Conservation (phyloP, 2,797 vertebrate genomes). For the Morelia viridis region DNA sequence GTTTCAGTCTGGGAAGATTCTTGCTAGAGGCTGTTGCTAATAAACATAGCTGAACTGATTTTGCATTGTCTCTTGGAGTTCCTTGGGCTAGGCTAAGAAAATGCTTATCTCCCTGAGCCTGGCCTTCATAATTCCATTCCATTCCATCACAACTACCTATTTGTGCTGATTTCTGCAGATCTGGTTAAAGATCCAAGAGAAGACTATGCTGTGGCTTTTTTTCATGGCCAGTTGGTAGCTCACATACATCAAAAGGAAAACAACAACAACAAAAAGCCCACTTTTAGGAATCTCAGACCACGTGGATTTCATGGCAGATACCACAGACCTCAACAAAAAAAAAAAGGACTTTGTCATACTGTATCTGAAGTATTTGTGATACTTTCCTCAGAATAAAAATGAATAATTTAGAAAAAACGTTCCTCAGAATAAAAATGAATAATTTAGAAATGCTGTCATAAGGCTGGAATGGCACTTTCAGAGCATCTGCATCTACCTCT, state of each 20-base stretch:
- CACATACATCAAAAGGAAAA: not conserved
- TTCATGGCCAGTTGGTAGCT: not conserved
- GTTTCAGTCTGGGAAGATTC: too few relatives aligned
- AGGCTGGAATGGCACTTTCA: not conserved
- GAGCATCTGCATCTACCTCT: not conserved
- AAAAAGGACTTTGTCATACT: not conserved
- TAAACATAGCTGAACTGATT: too few relatives aligned
- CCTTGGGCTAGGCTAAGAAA: too few relatives aligned
- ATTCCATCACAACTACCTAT: not conserved
- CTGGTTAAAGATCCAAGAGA: not conserved
- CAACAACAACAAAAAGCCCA: not conserved
- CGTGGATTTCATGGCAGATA: not conserved
- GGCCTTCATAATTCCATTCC: too few relatives aligned
- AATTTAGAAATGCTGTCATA: not conserved
- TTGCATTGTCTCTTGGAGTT: too few relatives aligned
- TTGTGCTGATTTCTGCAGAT: not conserved
- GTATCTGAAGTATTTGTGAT: not conserved
- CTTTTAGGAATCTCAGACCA: not conserved
- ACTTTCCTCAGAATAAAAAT: not conserved
- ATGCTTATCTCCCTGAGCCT: too few relatives aligned
- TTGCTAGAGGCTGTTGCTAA: too few relatives aligned
- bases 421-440: not conserved
- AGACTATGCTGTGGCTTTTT: not conserved
- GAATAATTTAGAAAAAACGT: too few relatives aligned
- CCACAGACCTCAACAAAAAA: not conserved